Evolutionary conservation across 2,888 invertebrate genomes (phyloP).

Genomic region (Camptogramma bilineatum): DNA sequence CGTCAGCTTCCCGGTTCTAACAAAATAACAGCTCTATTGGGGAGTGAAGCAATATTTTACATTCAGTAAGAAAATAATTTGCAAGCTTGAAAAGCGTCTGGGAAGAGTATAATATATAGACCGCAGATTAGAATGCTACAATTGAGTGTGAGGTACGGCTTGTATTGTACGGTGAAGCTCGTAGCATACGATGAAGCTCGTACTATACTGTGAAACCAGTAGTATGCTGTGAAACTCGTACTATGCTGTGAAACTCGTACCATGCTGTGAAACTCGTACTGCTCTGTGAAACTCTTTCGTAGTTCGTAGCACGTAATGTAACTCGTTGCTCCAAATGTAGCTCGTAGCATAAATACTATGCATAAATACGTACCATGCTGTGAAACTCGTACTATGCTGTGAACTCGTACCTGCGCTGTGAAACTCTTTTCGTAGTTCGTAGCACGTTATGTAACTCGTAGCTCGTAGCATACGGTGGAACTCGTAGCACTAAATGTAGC

Average conservation of each 20-base stretch:
- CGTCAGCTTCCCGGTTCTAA: conserved; percentile 16
- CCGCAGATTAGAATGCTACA: too few species aligned
- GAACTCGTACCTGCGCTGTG: not conserved
- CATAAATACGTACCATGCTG: too few species aligned
- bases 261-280: not conserved
- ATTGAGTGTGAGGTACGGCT: too few species aligned
- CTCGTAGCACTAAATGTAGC: conserved; percentile 5
- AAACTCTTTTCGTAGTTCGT: not conserved
- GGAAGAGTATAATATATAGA: too few species aligned
- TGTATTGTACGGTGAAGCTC: too few species aligned
- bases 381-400: not conserved
- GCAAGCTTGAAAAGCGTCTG: not conserved
- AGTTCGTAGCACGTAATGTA: not conserved
- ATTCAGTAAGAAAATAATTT: conserved; percentile 2
- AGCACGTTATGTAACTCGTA: too few species aligned
- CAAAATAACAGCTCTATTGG: conserved; percentile 12
- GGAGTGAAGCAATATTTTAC: conserved; percentile 7
- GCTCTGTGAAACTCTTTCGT: not conserved
- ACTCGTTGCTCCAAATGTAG: not conserved
- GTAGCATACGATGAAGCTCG: too few species aligned
- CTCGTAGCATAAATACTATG: not conserved
- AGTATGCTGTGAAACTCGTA: not conserved
- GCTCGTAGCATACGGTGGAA: not conserved
- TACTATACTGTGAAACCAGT: not conserved
- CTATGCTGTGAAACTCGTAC: not conserved